Evolutionary conservation across 2,797 vertebrate species (phyloP), one percentile per base, ranked within the genome.

Genomic region (Odontamblyopus lacepedii): DNA sequence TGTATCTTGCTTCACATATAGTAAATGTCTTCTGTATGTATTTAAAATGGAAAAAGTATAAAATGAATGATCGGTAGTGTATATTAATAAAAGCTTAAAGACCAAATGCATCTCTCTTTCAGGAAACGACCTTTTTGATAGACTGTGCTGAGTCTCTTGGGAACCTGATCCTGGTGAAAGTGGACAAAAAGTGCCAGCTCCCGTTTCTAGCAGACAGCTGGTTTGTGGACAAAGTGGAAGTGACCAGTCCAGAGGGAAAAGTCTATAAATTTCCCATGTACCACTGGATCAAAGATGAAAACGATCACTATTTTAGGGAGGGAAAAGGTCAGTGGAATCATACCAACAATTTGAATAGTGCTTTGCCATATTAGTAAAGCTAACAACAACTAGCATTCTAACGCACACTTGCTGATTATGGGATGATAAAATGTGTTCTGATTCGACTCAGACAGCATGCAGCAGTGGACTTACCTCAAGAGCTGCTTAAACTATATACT

Each of bases 221-320:
- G 90, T 89, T 84, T 4, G 71, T 72, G 5, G 6, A 26, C 19
- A 89, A 85, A 38, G 83, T 91, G 9, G 66, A 79, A 29, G 78
- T 91, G 19, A 72, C 68, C 64, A 81, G 80, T 2, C 86, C 85
- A 0, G 81, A 87, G 9, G 83, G 77, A 55, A 0, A 73, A 26
- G 55, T 2, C 11, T 84, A 77, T 70, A 68, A 9, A n/a, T 88
- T 91, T 9, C 88, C 88, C 2, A 29, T 92, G 63, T 79, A 89
- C 74, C 70, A 64, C 44, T 91, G 85, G 85, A 90, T 89, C 11
- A 1, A 1, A 19, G 81, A 85, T 71, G 41, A 19, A 0, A 2
- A 79, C 1, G 71, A 80, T 73, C 70, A 86, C 3, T 3, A 30
- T 66, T 91, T 87, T 81, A 90, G 73, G 32, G 91, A 87, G 41